phyloP scores from a whole-genome alignment of 2,797 vertebrate genomes.

The Chiroxiphia lanceolata region DNA sequence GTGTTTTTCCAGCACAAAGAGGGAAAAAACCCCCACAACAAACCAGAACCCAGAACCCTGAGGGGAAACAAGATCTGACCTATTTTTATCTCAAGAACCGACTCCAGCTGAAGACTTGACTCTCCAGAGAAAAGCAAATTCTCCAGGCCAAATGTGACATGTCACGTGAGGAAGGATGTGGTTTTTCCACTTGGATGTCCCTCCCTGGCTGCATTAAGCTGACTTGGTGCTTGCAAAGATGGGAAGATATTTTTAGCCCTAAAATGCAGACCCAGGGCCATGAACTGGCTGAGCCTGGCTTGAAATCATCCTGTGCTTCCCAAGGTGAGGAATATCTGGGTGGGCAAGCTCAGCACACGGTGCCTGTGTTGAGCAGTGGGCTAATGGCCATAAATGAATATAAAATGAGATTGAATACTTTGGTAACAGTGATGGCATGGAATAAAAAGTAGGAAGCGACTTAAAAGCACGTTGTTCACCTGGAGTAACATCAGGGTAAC shows the following conservation, averaged over 20 bases:
- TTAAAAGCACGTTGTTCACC: not conserved
- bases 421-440: fast-evolving
- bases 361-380: not conserved
- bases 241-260: not conserved
- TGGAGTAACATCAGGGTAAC: not conserved
- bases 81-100: not conserved
- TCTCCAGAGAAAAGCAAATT: not conserved
- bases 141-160: not conserved
- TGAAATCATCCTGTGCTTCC: not conserved
- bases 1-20: not conserved
- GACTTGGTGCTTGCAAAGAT: not conserved
- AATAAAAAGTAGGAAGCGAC: not conserved
- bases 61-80: not conserved
- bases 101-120: not conserved
- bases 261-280: not conserved
- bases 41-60: not conserved
- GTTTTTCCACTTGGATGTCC: not conserved
- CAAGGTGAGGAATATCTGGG: not conserved
- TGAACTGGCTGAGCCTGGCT: not conserved
- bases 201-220: not conserved
- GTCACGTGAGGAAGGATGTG: not conserved
- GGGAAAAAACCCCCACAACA: not conserved
- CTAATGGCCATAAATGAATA: not conserved
- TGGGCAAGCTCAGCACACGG: not conserved
- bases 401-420: not conserved